Evolutionary conservation across 2,797 vertebrate species (phyloP), one percentile per base, ranked within the genome.

Genomic region (Cossypha dichroa): DNA sequence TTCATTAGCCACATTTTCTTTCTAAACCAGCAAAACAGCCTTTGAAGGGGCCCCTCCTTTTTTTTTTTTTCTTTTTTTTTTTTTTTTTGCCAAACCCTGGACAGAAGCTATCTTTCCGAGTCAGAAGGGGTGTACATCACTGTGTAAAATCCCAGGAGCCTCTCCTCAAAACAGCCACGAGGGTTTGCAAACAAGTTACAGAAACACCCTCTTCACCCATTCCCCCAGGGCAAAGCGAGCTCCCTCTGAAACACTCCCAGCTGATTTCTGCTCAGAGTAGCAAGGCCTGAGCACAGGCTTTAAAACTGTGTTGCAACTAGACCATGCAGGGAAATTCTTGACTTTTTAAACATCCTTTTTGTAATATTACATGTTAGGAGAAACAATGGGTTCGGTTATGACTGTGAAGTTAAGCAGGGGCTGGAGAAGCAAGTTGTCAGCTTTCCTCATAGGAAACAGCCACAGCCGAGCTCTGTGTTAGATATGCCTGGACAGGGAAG

Each of bases 161-260:
- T 91, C 49, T 77, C 81, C 89, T 90, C 58, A 72, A 43, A 94
- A 93, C 34, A 93, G 85, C 91, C 83, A 95, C 80, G 49, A 36
- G 96, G 76, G 73, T 90, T 93, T 93, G 79, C 91, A 94, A 94
- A 91, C 80, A 88, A 92, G 85, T 87, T 83, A 82, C 67, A 92
- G 13, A 76, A 95, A 92, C 77, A 95, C 36, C 51, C 85, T 75
- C 83, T 86, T 84, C 72, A 78, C 88, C 73, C 62, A 18, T 86
- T 93, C 74, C 93, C 76, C 38, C 34, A 41, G 70, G 41, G 90
- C 86, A 36, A 60, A 55, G 67, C 29, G n/a, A 92, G 48, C 51
- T 90, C 83, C 73, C 79, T 63, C 56, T 60, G 89, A 72, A 92
- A 48, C 49, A 25, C 46, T 97, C 72, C 67, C 60, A 74, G 70